These are phyloP conservation scores for Eonycteris spelaea DNA, from an alignment of 2,113 vertebrate species.

Conservation along the genomic window DNA sequence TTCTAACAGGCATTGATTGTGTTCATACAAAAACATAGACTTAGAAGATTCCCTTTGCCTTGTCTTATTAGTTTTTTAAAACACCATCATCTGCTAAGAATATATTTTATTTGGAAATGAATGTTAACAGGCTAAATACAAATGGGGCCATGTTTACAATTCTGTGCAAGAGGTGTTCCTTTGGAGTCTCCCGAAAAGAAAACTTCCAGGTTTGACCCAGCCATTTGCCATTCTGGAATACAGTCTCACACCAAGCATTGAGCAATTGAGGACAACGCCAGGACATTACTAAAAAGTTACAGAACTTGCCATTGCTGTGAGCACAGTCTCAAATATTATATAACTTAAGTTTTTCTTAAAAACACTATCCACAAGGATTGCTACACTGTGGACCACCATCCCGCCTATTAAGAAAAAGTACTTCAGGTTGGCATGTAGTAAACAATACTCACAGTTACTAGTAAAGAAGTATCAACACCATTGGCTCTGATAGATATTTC, in stretches of 20 bases:
- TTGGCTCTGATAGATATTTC: not conserved
- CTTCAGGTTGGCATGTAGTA: not conserved
- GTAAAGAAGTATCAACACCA: not conserved
- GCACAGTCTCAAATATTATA: not conserved
- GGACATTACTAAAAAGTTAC: not conserved
- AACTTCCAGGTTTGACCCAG: constrained; percentile 37
- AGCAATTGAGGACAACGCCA: not conserved
- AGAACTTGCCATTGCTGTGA: not conserved
- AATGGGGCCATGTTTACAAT: constrained; percentile 32
- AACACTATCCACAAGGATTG: not conserved
- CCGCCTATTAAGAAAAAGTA: not conserved
- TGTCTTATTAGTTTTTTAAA: constrained; percentile 33
- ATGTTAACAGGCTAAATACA: constrained; percentile 59
- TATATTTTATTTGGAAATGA: constrained; percentile 66
- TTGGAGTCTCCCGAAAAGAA: constrained; percentile 40
- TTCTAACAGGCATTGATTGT: not conserved
- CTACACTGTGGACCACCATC: not conserved
- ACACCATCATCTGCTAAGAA: constrained; percentile 40
- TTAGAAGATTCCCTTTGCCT: not conserved
- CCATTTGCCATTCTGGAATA: constrained; percentile 32
- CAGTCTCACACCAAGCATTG: constrained; percentile 19
- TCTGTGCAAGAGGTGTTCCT: constrained; percentile 28
- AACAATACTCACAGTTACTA: not conserved
- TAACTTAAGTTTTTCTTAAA: not conserved
- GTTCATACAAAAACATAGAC: not conserved